Conservation (phyloP, 1,140 invertebrate species). For the Cyphomyrmex costatus region DNA sequence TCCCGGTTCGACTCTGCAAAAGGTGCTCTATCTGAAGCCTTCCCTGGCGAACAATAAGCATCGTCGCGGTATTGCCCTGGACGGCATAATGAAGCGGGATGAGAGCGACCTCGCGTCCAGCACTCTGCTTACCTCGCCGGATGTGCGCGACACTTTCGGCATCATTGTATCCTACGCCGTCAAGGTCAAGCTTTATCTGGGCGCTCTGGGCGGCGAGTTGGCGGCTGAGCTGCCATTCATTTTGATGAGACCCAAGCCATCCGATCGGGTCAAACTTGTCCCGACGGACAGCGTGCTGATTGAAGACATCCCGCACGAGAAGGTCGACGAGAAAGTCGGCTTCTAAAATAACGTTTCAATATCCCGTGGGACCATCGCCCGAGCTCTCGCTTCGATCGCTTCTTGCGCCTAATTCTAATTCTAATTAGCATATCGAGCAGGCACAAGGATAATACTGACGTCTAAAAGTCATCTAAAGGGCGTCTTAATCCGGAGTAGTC, state of each 20-base stretch:
- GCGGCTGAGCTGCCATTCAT: slow-evolving; percentile 98
- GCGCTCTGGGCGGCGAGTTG: slow-evolving; percentile 97
- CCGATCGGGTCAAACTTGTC: slow-evolving; percentile 81
- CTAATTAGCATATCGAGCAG: not conserved
- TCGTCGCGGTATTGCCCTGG: slow-evolving; percentile 97
- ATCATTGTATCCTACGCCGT: slow-evolving; percentile 96
- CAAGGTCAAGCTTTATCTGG: slow-evolving; percentile 98
- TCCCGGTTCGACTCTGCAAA: slow-evolving; percentile 97
- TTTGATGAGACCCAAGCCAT: slow-evolving; percentile 96
- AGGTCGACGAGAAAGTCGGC: slow-evolving; percentile 57
- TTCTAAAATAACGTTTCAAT: slow-evolving; percentile 46
- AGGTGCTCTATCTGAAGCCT: slow-evolving; percentile 95
- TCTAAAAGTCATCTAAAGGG: not conserved
- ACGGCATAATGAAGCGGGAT: slow-evolving; percentile 95
- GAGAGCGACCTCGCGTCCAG: slow-evolving; percentile 98
- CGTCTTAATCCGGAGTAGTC: not conserved
- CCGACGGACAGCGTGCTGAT: slow-evolving; percentile 71
- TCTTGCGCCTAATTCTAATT: not conserved
- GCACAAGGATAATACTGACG: too few species aligned
- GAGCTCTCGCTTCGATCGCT: not conserved
- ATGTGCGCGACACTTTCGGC: slow-evolving; percentile 94
- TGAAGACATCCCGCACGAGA: slow-evolving; percentile 69
- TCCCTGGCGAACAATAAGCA: slow-evolving; percentile 93
- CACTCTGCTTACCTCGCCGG: slow-evolving; percentile 94
- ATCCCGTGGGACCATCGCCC: not conserved